Conservation (phyloP, 2,113 vertebrate genomes). For the Danionella cerebrum region DNA sequence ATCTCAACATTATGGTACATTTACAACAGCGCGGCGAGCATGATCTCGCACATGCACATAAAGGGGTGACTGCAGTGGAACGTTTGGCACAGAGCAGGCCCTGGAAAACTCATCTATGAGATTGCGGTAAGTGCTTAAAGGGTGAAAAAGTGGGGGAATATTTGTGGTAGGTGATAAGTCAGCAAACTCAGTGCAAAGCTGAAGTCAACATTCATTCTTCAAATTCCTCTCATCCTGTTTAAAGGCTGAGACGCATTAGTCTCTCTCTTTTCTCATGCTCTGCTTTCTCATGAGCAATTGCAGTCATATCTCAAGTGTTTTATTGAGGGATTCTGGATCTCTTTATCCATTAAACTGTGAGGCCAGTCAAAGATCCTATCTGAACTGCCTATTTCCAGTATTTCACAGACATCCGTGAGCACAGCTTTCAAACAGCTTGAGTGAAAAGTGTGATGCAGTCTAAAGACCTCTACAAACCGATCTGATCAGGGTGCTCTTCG, state of each 20-base stretch:
- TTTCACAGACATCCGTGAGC: not conserved
- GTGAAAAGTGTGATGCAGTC: no score
- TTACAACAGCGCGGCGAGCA: conserved; percentile 18
- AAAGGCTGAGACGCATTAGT: conserved; percentile 3
- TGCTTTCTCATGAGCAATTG: conserved; percentile 15
- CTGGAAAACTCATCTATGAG: conserved; percentile 40
- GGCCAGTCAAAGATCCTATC: not conserved
- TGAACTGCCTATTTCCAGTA: not conserved
- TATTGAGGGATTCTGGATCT: not conserved
- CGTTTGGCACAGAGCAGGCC: not conserved
- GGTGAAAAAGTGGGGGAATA: conserved; percentile 15
- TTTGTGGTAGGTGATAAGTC: conserved; percentile 40
- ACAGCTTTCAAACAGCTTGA: not conserved
- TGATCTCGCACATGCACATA: conserved; percentile 6
- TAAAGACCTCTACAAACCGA: no score
- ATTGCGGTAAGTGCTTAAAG: conserved; percentile 17
- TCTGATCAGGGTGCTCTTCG: no score
- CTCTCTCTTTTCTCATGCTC: conserved; percentile 5
- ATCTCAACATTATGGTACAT: conserved; percentile 10
- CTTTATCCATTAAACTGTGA: not conserved
- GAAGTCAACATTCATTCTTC: conserved; percentile 40
- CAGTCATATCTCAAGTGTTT: not conserved
- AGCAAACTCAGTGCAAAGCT: conserved; percentile 34
- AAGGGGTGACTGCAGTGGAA: not conserved
- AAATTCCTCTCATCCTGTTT: conserved; percentile 28